Evolutionary conservation across 2,797 vertebrate species (phyloP).

Genomic region (Onychomys arenicola): DNA sequence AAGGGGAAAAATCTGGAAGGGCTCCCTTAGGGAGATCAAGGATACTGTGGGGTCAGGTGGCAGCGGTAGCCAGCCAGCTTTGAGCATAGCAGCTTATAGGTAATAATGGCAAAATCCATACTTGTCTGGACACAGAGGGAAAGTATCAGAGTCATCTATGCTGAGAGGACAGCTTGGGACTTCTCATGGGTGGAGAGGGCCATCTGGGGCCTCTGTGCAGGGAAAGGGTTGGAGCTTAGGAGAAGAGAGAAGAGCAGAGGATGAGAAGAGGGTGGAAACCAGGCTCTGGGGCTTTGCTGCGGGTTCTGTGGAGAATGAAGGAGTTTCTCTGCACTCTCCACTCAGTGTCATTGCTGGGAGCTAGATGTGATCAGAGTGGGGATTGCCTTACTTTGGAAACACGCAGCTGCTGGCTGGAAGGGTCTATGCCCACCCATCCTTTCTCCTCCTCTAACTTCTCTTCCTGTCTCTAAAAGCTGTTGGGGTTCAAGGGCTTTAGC

Average conservation of each 20-base stretch:
- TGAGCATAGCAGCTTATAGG: neutral
- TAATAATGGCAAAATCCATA: neutral
- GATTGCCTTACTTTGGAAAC: neutral
- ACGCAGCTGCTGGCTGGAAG: neutral
- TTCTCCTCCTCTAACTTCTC: neutral
- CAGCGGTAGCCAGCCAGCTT: neutral
- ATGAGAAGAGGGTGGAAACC: neutral
- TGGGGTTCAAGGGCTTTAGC: neutral
- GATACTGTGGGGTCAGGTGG: neutral
- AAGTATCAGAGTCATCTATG: neutral
- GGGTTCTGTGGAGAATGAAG: rapidly evolving
- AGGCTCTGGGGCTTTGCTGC: neutral
- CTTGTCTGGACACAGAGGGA: neutral
- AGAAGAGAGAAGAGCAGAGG: neutral
- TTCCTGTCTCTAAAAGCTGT: neutral
- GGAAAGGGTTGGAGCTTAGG: neutral
- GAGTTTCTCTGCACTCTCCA: neutral
- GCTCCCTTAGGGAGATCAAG: neutral
- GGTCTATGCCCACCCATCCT: neutral
- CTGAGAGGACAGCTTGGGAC: neutral
- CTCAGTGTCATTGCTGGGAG: neutral
- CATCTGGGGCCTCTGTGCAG: rapidly evolving
- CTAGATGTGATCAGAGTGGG: neutral
- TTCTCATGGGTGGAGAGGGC: no score
- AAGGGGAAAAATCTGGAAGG: neutral